A percentile compares a stretch with the other conserved stretches of the same genome.
phyloP scores from a whole-genome alignment of 2,888 invertebrate genomes.

The Embidobia sp. region DNA sequence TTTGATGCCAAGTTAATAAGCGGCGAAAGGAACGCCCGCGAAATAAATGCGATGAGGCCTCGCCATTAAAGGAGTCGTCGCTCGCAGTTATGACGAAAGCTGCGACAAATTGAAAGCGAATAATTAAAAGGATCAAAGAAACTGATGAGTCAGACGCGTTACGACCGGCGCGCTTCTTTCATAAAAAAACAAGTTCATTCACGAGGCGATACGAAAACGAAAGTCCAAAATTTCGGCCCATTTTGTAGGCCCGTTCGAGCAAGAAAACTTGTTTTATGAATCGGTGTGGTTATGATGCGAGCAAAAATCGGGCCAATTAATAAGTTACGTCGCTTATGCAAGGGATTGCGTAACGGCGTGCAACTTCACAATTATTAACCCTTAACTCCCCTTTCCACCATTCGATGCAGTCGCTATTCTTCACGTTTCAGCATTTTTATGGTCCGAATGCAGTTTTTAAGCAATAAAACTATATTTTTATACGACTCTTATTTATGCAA shows the following conservation, averaged over 20 bases:
- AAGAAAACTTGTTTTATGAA: conserved; percentile 29
- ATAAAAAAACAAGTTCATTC: conserved; percentile 23
- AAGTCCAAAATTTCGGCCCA: conserved; percentile 10
- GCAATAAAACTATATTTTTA: too few relatives aligned
- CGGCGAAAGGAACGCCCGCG: conserved; percentile 13
- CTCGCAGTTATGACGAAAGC: conserved; percentile 37
- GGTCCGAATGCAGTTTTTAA: too few relatives aligned
- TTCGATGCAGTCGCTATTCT: too few relatives aligned
- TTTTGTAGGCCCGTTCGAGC: background rate
- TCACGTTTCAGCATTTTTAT: too few relatives aligned
- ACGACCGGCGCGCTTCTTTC: conserved; percentile 14
- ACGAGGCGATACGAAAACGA: conserved; percentile 6
- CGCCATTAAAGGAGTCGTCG: conserved; percentile 50
- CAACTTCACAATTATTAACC: too few relatives aligned
- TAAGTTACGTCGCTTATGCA: conserved; percentile 32
- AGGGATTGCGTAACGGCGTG: conserved; percentile 6
- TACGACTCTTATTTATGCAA: too few relatives aligned
- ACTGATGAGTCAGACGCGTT: conserved; percentile 32
- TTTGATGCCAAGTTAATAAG: conserved; percentile 29
- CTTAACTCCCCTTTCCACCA: too few relatives aligned
- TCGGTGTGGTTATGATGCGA: conserved; percentile 18
- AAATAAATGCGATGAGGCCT: conserved; percentile 38
- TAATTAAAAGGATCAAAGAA: conserved; percentile 55
- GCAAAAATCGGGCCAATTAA: conserved; percentile 36
- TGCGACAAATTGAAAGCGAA: conserved; percentile 56